phyloP scores from a whole-genome alignment of 1,140 invertebrate genomes.

The Oreohelix idahoensis region DNA sequence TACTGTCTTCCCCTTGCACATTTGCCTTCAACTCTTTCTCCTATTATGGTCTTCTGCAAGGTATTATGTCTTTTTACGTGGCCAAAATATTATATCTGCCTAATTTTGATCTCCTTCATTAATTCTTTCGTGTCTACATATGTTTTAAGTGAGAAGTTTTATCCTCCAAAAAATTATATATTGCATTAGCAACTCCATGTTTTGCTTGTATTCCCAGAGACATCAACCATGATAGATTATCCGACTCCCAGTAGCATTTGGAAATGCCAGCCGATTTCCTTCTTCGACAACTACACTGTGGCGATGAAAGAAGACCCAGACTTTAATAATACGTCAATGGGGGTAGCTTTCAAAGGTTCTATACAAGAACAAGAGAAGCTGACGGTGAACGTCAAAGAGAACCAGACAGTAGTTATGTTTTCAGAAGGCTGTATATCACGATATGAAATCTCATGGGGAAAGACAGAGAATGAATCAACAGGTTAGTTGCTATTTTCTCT shows the following conservation, averaged over 20 bases:
- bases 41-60: too few relatives aligned
- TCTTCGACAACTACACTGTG: constrained; percentile 39
- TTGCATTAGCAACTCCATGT: too few relatives aligned
- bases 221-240: not conserved
- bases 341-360: not conserved
- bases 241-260: not conserved
- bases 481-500: not conserved
- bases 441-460: constrained; percentile 23
- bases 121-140: too few relatives aligned
- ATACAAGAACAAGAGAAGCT: not conserved
- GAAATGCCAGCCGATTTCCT: constrained; percentile 17
- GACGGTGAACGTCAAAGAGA: not conserved
- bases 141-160: too few relatives aligned
- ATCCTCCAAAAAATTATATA: too few relatives aligned
- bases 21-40: too few relatives aligned
- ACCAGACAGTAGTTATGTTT: constrained; percentile 18
- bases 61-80: too few relatives aligned
- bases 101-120: too few relatives aligned
- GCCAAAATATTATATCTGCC: too few relatives aligned
- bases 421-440: constrained; percentile 31
- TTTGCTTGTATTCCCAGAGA: not conserved
- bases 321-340: not conserved
- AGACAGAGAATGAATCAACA: not conserved
- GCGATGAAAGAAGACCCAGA: not conserved
- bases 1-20: too few relatives aligned